Conservation (phyloP, 1,140 invertebrate species). For the Camponotus pennsylvanicus region DNA sequence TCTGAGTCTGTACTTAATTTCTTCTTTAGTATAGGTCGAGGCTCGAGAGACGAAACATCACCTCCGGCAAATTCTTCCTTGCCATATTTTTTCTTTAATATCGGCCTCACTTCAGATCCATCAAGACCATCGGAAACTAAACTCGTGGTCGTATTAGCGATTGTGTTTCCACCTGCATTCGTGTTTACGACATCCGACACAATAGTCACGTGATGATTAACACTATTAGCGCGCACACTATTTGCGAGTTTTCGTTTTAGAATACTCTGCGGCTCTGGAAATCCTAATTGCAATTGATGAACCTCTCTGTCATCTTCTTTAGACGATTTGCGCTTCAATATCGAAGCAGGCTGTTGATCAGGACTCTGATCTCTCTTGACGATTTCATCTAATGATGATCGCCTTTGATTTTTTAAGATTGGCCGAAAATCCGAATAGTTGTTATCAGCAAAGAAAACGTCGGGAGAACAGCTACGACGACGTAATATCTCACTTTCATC, state of each 20-base stretch:
- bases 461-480: conserved; percentile 90
- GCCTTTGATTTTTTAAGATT: conserved; percentile 90
- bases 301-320: conserved; percentile 87
- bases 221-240: conserved; percentile 86
- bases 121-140: conserved; percentile 69
- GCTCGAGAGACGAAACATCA: conserved; percentile 80
- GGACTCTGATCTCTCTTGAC: conserved; percentile 86
- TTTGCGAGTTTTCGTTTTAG: conserved; percentile 90
- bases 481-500: conserved; percentile 92
- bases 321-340: conserved; percentile 90
- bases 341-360: conserved; percentile 88
- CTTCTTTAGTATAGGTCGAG: conserved; percentile 93
- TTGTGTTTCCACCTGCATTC: conserved; percentile 85
- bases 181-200: conserved; percentile 90
- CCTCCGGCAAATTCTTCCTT: conserved; percentile 86
- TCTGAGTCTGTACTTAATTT: conserved; percentile 93
- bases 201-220: conserved; percentile 89
- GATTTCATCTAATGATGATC: conserved; percentile 90
- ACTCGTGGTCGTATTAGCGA: conserved; percentile 10
- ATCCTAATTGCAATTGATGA: conserved; percentile 85
- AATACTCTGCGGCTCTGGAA: conserved; percentile 91
- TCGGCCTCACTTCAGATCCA: conserved; percentile 91
- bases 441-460: conserved; percentile 88
- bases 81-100: conserved; percentile 91
- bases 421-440: conserved; percentile 88